phyloP scores from a whole-genome alignment of 1,140 invertebrate genomes.

The Sarcophaga bullata region DNA sequence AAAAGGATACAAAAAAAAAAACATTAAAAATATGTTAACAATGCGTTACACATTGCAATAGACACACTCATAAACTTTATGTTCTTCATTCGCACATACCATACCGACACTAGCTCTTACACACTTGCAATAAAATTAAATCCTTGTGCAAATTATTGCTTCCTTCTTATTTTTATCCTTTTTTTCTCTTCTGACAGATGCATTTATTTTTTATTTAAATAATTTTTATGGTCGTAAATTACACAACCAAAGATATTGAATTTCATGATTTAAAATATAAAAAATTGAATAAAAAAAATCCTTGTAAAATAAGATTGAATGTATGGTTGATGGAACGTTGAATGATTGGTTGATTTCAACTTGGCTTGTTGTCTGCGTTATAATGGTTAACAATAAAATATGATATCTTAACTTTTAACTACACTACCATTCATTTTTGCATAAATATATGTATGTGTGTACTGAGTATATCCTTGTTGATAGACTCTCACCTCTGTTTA shows the following conservation, averaged over 20 bases:
- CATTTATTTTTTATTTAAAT: conserved; percentile 27
- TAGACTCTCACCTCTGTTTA: neutral
- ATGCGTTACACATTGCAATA: conserved; percentile 12
- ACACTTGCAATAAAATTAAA: neutral
- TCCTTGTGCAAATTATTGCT: conserved; percentile 24
- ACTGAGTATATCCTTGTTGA: too few relatives aligned
- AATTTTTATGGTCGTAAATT: conserved; percentile 25
- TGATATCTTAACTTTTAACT: conserved; percentile 22
- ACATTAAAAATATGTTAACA: conserved; percentile 2
- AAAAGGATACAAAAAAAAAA: conserved; percentile 6
- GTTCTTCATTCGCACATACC: too few relatives aligned
- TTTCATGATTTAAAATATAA: neutral
- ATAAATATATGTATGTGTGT: too few relatives aligned
- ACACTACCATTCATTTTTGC: neutral
- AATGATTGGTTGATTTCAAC: neutral
- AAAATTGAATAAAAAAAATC: neutral
- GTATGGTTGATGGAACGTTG: neutral
- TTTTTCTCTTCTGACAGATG: neutral
- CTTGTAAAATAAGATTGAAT: neutral
- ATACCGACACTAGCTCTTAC: too few relatives aligned
- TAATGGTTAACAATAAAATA: conserved; percentile 18
- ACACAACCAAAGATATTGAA: conserved; percentile 11
- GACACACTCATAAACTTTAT: neutral
- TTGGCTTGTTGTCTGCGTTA: neutral
- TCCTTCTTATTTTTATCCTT: neutral